Evolutionary conservation across 2,113 vertebrate genomes (phyloP).

Genomic region (Gobius niger): DNA sequence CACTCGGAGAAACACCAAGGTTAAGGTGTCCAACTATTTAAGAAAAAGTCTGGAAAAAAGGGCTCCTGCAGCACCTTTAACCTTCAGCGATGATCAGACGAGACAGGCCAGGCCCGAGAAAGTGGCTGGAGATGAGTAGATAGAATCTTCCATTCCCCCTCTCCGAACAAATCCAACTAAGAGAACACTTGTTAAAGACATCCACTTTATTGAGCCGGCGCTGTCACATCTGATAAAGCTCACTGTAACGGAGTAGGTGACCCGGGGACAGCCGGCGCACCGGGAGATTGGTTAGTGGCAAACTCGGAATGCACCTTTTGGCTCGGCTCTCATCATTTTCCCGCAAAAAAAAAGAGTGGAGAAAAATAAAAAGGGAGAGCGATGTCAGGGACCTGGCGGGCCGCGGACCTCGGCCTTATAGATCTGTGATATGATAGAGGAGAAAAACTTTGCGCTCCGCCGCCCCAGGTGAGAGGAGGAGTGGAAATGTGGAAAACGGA

Average conservation of each 20-base stretch:
- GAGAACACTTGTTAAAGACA: constrained; percentile 71
- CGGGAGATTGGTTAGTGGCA: constrained; percentile 54
- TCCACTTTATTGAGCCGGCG: constrained; percentile 61
- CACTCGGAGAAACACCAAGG: too few relatives aligned
- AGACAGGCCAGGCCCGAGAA: constrained; percentile 13
- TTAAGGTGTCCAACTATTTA: too few relatives aligned
- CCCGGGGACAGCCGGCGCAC: constrained; percentile 35
- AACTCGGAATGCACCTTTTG: constrained; percentile 52
- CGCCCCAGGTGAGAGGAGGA: neutral
- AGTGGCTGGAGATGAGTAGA: constrained; percentile 49
- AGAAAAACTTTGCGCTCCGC: neutral
- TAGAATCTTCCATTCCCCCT: constrained; percentile 41
- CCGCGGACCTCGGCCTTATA: constrained; percentile 14
- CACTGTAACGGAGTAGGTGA: constrained; percentile 50
- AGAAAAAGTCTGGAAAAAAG: too few relatives aligned
- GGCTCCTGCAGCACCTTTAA: constrained; percentile 15
- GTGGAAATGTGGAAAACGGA: neutral
- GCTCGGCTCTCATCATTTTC: constrained; percentile 30
- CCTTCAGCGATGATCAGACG: constrained; percentile 56
- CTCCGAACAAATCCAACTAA: constrained; percentile 52
- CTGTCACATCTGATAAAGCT: constrained; percentile 75
- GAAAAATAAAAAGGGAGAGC: constrained; percentile 1
- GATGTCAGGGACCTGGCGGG: constrained; percentile 17
- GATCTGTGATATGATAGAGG: constrained; percentile 11
- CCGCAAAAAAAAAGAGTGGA: neutral